Conservation (phyloP, 2,113 vertebrate genomes). For the Dipodomys merriami region DNA sequence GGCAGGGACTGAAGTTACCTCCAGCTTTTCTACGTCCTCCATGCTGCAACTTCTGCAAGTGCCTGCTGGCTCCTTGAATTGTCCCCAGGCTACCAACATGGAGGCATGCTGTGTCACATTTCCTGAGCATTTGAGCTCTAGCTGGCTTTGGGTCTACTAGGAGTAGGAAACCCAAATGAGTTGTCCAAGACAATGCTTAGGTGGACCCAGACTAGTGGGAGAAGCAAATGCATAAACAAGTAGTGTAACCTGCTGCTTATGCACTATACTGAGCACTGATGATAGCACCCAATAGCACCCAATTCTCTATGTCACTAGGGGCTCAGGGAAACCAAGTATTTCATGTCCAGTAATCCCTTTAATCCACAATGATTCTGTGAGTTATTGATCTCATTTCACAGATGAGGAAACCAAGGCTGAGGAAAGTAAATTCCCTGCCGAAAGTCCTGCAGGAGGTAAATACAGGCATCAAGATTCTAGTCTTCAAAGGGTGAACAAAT, state of each 20-base stretch:
- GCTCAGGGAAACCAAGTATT: neutral
- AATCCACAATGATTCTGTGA: neutral
- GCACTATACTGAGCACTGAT: neutral
- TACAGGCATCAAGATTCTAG: neutral
- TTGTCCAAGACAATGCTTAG: neutral
- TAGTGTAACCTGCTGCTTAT: neutral
- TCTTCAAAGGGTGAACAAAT: too few relatives aligned
- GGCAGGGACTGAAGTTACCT: neutral
- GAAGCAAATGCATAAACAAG: neutral
- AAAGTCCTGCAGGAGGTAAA: neutral
- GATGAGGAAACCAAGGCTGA: neutral
- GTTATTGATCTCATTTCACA: neutral
- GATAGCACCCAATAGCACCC: neutral
- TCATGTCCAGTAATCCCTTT: too few relatives aligned
- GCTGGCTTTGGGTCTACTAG: neutral
- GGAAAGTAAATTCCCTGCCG: neutral
- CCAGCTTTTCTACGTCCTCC: neutral
- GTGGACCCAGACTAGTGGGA: neutral
- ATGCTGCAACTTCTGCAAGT: neutral
- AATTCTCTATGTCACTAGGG: rapidly evolving
- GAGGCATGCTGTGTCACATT: neutral
- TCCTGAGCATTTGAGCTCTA: neutral
- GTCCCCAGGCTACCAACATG: neutral
- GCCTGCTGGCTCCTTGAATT: neutral
- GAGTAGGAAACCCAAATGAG: neutral